A percentile compares a stretch with the other conserved stretches of the same genome.
These are phyloP conservation scores for Halocaridina rubra DNA, from an alignment of 2,888 invertebrate genomes.

Conservation along the genomic window DNA sequence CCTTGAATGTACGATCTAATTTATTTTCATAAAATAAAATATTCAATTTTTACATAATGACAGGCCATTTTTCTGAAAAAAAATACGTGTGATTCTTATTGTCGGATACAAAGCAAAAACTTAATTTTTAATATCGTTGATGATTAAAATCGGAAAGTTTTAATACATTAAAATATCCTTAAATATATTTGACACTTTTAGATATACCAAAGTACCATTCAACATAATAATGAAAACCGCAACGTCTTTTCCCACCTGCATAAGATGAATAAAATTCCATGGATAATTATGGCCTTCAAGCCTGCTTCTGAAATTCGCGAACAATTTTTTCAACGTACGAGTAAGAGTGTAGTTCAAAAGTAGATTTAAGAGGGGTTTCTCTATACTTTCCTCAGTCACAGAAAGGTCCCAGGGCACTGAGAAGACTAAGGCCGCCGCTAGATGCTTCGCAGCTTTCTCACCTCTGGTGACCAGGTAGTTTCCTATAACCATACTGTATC, in stretches of 20 bases:
- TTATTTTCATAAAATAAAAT: too few species aligned
- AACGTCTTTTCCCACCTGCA: conserved; percentile 64
- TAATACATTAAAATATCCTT: too few species aligned
- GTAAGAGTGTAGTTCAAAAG: conserved; percentile 82
- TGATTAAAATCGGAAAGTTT: too few species aligned
- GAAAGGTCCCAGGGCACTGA: conserved; percentile 86
- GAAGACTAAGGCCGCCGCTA: conserved; percentile 80
- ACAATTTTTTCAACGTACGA: conserved; percentile 64
- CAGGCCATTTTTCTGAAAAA: too few species aligned
- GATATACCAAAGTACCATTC: too few species aligned
- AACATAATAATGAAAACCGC: neutral
- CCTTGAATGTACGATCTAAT: too few species aligned
- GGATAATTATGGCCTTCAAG: conserved; percentile 22
- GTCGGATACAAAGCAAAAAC: too few species aligned
- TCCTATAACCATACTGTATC: conserved; percentile 75
- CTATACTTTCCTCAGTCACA: conserved; percentile 77
- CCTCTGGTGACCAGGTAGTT: conserved; percentile 80
- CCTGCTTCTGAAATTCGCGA: neutral
- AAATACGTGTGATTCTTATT: too few species aligned
- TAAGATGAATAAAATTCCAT: conserved; percentile 69
- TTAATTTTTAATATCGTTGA: too few species aligned
- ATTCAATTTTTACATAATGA: too few species aligned
- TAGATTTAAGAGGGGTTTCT: conserved; percentile 78
- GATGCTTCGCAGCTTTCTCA: conserved; percentile 67
- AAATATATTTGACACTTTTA: neutral